Evolutionary conservation across 2,888 invertebrate genomes (phyloP).

Genomic region (Ochropleura plecta): DNA sequence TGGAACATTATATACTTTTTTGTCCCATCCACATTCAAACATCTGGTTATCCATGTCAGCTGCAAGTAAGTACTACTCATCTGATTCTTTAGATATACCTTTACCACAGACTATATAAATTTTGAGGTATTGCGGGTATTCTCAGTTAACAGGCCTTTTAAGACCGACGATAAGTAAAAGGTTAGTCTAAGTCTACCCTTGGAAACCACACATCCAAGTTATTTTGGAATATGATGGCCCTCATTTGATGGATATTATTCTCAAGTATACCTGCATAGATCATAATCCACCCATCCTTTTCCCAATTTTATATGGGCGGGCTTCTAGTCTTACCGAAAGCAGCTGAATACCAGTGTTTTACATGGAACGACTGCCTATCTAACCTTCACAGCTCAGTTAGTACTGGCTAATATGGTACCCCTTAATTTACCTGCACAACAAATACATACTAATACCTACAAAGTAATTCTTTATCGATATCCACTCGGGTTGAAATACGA

Average conservation of each 20-base stretch:
- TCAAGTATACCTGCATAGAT: background rate
- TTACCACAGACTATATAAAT: background rate
- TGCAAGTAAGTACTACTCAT: no score
- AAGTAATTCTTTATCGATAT: conserved; percentile 28
- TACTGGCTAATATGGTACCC: no score
- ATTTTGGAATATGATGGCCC: background rate
- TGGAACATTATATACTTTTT: background rate
- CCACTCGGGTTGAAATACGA: conserved; percentile 44
- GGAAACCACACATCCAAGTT: background rate
- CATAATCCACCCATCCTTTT: no score
- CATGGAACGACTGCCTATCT: no score
- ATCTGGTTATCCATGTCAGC: no score
- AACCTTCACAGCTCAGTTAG: no score
- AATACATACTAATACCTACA: background rate
- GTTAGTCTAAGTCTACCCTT: background rate
- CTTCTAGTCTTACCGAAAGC: no score
- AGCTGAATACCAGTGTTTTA: no score
- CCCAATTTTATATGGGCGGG: no score
- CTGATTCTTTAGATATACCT: background rate
- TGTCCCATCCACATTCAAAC: background rate
- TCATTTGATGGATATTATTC: background rate
- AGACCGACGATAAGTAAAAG: background rate
- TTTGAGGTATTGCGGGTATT: background rate
- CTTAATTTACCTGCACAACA: background rate
- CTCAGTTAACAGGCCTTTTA: background rate